These are phyloP conservation scores for Ophioderma brevispina DNA, from an alignment of 35 echinoderm and acorn worm species.

Conservation along the genomic window DNA sequence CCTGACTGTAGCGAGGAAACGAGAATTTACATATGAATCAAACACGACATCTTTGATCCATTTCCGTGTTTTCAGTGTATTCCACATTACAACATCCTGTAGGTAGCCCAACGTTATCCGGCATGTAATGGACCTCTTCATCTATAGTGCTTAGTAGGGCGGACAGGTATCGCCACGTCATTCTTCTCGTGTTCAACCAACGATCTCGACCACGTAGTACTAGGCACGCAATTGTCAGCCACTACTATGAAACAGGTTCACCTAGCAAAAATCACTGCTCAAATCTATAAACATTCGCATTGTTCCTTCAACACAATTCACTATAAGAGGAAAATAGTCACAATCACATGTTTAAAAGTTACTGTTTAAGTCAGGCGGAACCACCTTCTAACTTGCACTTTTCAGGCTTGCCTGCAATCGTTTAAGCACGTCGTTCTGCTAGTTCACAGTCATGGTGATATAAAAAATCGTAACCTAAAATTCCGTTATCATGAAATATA, in stretches of 20 bases:
- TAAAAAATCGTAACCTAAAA: conserved; percentile 60
- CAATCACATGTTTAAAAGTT: neutral
- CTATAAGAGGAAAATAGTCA: conserved; percentile 37
- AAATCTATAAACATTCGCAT: neutral
- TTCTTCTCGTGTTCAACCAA: conserved; percentile 11
- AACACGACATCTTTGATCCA: neutral
- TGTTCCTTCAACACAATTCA: conserved; percentile 19
- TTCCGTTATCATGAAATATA: conserved; percentile 25
- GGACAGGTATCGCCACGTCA: conserved; percentile 37
- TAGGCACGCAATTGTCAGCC: neutral
- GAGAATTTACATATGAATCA: neutral
- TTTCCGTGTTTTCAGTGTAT: neutral
- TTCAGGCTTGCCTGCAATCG: conserved; percentile 9
- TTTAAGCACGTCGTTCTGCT: conserved; percentile 6
- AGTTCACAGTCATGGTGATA: conserved; percentile 41
- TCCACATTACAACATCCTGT: neutral
- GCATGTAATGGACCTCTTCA: neutral
- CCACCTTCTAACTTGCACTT: conserved; percentile 31
- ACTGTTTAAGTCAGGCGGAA: conserved; percentile 6
- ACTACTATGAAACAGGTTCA: neutral
- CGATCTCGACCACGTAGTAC: neutral
- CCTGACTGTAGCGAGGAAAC: neutral
- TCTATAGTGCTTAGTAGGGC: conserved; percentile 35
- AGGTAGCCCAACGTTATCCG: too few relatives aligned
- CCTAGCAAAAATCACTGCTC: neutral